phyloP scores from a whole-genome alignment of 1,140 invertebrate species.

The Drosophila pandora region DNA sequence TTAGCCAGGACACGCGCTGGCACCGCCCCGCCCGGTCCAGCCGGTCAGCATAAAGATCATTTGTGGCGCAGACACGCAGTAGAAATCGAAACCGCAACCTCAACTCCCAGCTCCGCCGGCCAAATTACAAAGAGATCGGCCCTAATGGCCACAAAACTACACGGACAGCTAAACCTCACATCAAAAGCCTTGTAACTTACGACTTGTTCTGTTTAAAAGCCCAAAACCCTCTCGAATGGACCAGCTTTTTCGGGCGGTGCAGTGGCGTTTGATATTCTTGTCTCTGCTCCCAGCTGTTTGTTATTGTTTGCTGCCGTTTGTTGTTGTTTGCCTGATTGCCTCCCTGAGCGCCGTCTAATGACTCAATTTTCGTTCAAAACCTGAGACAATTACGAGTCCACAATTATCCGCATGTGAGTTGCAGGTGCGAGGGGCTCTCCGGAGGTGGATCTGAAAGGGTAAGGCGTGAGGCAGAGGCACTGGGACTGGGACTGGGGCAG shows the following conservation, averaged over 20 bases:
- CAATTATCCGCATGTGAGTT: slow-evolving; percentile 68
- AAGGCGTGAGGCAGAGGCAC: not conserved
- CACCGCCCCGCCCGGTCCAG: not conserved
- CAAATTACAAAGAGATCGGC: slow-evolving; percentile 14
- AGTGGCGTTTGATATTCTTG: slow-evolving; percentile 7
- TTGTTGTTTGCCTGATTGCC: slow-evolving; percentile 52
- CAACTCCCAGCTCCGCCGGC: slow-evolving; percentile 1
- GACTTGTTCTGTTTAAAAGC: not conserved
- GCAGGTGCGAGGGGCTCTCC: not conserved
- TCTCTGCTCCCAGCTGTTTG: slow-evolving; percentile 3
- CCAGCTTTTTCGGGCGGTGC: not conserved
- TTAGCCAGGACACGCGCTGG: slow-evolving; percentile 52
- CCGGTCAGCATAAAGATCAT: slow-evolving; percentile 22
- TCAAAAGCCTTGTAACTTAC: too few relatives aligned
- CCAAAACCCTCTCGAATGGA: not conserved
- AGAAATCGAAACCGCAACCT: slow-evolving; percentile 36
- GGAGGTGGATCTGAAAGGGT: not conserved
- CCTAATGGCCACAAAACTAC: slow-evolving; percentile 9
- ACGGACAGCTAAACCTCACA: too few relatives aligned
- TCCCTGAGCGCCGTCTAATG: slow-evolving; percentile 58
- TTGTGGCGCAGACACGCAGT: slow-evolving; percentile 5
- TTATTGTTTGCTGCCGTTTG: slow-evolving; percentile 20
- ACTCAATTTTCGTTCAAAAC: slow-evolving; percentile 69
- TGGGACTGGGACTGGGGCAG: not conserved
- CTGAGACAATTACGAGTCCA: slow-evolving; percentile 66